Evolutionary conservation across 2,888 invertebrate genomes (phyloP).

Genomic region (Pemphredon lugubris): DNA sequence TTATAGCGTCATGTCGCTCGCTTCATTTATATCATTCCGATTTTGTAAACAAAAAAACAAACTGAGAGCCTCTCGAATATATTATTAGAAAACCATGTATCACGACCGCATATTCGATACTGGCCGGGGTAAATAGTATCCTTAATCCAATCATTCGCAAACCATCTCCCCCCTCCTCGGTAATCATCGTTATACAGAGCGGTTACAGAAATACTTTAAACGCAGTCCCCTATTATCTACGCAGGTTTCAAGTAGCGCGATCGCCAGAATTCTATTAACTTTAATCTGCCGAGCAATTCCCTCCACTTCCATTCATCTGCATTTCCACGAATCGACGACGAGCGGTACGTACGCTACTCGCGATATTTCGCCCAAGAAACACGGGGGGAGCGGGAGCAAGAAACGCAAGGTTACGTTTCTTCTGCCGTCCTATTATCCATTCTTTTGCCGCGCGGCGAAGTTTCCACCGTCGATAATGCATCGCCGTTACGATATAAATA

Average conservation of each 20-base stretch:
- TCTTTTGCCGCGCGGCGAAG: constrained; percentile 11
- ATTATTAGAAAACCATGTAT: too few relatives aligned
- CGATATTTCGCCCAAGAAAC: constrained; percentile 19
- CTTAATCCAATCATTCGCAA: too few relatives aligned
- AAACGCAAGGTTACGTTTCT: constrained; percentile 39
- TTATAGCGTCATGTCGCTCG: too few relatives aligned
- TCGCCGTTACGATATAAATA: constrained; percentile 51
- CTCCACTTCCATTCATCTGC: constrained; percentile 33
- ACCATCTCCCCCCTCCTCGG: too few relatives aligned
- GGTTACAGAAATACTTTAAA: too few relatives aligned
- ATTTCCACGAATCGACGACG: constrained; percentile 43
- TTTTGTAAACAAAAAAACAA: too few relatives aligned
- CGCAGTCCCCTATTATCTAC: too few relatives aligned
- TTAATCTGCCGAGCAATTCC: constrained; percentile 38
- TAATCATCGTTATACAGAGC: background rate
- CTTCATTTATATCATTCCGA: too few relatives aligned
- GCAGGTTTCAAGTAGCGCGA: background rate
- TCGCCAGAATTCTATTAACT: constrained; percentile 29
- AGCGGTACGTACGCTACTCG: background rate
- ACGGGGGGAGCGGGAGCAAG: constrained; percentile 5
- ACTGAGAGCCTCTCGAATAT: too few relatives aligned
- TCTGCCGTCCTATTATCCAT: constrained; percentile 14
- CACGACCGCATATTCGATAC: too few relatives aligned
- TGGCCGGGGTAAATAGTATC: too few relatives aligned
- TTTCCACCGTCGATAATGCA: constrained; percentile 28